phyloP scores from a whole-genome alignment of 2,888 invertebrate species.

The Cephus rjabovi region DNA sequence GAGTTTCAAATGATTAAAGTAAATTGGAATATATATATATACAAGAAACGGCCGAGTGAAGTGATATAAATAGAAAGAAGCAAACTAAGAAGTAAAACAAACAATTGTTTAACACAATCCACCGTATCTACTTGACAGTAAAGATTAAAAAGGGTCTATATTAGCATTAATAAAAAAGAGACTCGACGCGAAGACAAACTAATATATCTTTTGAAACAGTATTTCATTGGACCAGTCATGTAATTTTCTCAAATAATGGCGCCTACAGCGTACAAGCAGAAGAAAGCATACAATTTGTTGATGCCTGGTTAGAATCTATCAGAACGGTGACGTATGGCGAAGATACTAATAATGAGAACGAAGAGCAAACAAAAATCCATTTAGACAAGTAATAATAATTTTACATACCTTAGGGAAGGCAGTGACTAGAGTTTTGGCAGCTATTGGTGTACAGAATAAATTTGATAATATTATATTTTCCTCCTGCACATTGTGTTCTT shows the following conservation, averaged over 20 bases:
- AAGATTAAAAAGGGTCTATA: not conserved
- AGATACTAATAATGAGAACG: not conserved
- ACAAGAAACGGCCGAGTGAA: not conserved
- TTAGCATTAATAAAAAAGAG: not conserved
- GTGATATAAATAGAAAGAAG: not conserved
- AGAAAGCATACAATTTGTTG: not conserved
- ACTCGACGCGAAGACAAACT: not conserved
- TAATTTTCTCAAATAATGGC: not conserved
- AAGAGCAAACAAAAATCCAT: not conserved
- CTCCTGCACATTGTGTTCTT: conserved; percentile 94
- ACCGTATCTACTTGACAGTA: not conserved
- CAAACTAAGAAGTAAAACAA: not conserved
- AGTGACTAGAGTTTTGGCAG: conserved; percentile 84
- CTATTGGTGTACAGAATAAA: conserved; percentile 95
- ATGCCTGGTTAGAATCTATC: not conserved
- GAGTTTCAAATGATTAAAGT: too few species aligned
- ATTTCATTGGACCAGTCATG: not conserved
- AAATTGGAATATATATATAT: too few species aligned
- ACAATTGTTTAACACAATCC: not conserved
- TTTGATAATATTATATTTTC: conserved; percentile 97
- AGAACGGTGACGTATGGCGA: not conserved
- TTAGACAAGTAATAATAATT: not conserved
- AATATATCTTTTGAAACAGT: not conserved
- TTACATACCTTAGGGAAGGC: conserved; percentile 79
- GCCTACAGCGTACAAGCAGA: not conserved